A percentile compares a stretch with the other conserved stretches of the same genome.
These are phyloP conservation scores for Crypturellus tataupa DNA, from an alignment of 2,797 vertebrate species.

Conservation along the genomic window DNA sequence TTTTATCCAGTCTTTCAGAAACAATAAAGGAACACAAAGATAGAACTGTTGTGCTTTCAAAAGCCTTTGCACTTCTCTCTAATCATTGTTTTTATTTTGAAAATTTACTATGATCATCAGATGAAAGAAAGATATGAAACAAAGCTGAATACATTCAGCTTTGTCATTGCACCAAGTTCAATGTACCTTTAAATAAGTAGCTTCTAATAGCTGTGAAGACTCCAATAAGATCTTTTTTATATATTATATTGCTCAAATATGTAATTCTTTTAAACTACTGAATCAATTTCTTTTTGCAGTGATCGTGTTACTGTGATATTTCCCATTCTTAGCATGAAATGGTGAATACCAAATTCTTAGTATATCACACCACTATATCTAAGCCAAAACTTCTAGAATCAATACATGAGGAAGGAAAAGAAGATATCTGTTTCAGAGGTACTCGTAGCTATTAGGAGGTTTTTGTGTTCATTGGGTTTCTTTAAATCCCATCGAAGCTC, in stretches of 20 bases:
- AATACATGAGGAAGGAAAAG: not conserved
- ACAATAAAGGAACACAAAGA: not conserved
- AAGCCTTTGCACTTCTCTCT: not conserved
- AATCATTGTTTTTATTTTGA: not conserved
- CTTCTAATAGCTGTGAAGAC: not conserved
- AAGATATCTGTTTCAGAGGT: not conserved
- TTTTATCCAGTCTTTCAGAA: conserved; percentile 16
- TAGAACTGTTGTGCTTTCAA: not conserved
- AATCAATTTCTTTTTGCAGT: not conserved
- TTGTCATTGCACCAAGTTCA: not conserved
- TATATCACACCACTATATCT: not conserved
- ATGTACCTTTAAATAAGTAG: not conserved
- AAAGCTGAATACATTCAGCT: not conserved
- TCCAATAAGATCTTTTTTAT: not conserved
- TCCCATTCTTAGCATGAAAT: not conserved
- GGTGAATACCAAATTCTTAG: not conserved
- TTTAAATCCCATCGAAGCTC: conserved; percentile 1
- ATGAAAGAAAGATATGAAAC: not conserved
- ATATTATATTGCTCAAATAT: not conserved
- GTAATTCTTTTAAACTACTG: not conserved
- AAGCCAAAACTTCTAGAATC: not conserved
- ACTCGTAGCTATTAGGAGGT: not conserved
- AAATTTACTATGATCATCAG: not conserved
- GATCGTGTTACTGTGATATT: not conserved
- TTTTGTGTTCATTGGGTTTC: not conserved